Evolutionary conservation across 1,140 invertebrate genomes (phyloP).

Genomic region (Tetragonula clypearis): DNA sequence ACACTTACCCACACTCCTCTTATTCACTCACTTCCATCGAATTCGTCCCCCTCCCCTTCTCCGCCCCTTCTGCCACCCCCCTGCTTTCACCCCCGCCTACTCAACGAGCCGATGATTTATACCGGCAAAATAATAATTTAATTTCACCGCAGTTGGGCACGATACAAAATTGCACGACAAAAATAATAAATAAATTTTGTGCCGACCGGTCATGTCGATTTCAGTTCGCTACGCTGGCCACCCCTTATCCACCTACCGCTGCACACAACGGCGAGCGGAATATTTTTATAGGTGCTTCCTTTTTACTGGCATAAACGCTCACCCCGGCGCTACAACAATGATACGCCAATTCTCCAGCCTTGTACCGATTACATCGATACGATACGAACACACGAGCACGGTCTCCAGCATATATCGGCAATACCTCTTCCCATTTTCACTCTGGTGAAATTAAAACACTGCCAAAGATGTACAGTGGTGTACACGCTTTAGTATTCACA

Average conservation of each 20-base stretch:
- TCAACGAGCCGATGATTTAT: slow-evolving; percentile 76
- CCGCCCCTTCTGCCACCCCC: neutral
- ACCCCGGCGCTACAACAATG: slow-evolving; percentile 20
- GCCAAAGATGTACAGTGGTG: no score
- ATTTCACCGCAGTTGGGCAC: slow-evolving; percentile 80
- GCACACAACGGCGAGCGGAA: slow-evolving; percentile 48
- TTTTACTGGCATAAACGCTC: slow-evolving; percentile 60
- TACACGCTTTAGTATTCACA: no score
- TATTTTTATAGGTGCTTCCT: slow-evolving; percentile 60
- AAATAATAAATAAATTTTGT: slow-evolving; percentile 82
- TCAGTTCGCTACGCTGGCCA: slow-evolving; percentile 59
- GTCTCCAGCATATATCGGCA: neutral
- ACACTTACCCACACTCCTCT: neutral
- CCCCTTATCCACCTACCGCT: slow-evolving; percentile 49
- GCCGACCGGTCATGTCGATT: slow-evolving; percentile 80
- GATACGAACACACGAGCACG: neutral
- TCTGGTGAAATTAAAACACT: neutral
- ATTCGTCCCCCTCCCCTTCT: slow-evolving; percentile 10
- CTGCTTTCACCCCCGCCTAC: slow-evolving; percentile 54
- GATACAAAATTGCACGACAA: slow-evolving; percentile 81
- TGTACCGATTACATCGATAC: slow-evolving; percentile 58
- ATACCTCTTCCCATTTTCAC: neutral
- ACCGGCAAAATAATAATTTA: slow-evolving; percentile 82
- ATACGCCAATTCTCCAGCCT: slow-evolving; percentile 21
- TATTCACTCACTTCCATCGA: slow-evolving; percentile 25